Base-by-base conservation (phyloP, 2,797 vertebrate species). In the Dicrostonyx torquatus region DNA sequence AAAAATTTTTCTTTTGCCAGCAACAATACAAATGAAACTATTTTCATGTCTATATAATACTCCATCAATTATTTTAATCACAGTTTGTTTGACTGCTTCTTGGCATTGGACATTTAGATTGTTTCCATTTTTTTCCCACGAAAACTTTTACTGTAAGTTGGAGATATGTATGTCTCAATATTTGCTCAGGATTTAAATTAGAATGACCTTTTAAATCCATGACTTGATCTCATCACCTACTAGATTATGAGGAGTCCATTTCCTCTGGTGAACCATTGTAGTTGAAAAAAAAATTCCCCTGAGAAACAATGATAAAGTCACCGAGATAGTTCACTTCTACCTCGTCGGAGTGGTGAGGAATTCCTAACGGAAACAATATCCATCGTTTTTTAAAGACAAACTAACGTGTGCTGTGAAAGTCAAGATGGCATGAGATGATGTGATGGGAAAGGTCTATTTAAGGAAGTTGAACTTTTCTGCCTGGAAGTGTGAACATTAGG, bases 151-250 rank as follows among this genome's bases (percentile, higher is more conserved):
- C 0, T 62, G n/a, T 20, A 26, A 29, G 2, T 60, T 90, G 40
- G 10, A 45, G 64, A 68, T 94, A 88, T 91, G 90, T 84, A 83
- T 84, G 24, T 37, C 70, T 95, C 40, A 50, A 48, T 93, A 89
- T 89, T 95, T 89, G 45, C 9, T 76, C 34, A 88, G 4, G 13
- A 22, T 93, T 90, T 90, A 92, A 60, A 83, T 82, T 40, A 94
- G 66, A 93, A 94, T 89, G 83, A 92, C 29, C 72, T 93, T 95
- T 94, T 80, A 91, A 89, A 84, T 94, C 60, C 80, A 7, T 58
- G 82, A 79, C 64, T 31, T 73, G 45, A 82, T 55, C 43, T 40
- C 13, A 91, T 11, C 17, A 87, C 58, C 87, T 31, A 15, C 6
- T 8, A 90, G 4, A 37, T 84, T 80, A 77, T 43, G 66, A 91